phyloP scores from a whole-genome alignment of 2,797 vertebrate species.

The Leptodactylus fallax region DNA sequence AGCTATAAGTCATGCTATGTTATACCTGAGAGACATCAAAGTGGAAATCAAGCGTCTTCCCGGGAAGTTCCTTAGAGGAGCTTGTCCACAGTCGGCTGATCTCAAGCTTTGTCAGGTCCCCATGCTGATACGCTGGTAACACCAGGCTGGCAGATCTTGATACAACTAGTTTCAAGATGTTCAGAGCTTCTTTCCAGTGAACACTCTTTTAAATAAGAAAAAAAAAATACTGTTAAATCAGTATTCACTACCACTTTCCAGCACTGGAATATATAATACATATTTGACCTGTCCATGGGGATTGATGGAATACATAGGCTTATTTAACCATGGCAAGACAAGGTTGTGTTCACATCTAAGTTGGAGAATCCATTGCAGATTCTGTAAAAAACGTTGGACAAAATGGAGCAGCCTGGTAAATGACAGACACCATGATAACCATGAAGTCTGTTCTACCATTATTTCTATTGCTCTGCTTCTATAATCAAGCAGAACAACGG shows the following conservation, averaged over 20 bases:
- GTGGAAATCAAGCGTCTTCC: conserved; percentile 97
- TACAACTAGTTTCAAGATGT: conserved; percentile 95
- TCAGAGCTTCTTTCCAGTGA: conserved; percentile 97
- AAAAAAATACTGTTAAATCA: background rate
- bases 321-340: no score
- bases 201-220: conserved; percentile 79
- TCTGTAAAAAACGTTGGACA: no score
- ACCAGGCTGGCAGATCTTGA: conserved; percentile 96
- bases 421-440: no score
- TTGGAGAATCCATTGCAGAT: no score
- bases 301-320: no score
- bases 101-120: conserved; percentile 92
- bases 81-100: conserved; percentile 95
- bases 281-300: no score
- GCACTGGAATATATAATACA: background rate
- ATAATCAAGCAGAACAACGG: no score
- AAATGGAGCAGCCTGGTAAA: no score
- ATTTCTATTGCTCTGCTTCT: no score
- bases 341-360: no score
- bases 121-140: conserved; percentile 88
- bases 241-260: background rate
- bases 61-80: conserved; percentile 93
- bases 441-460: no score
- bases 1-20: background rate
- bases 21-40: conserved; percentile 97